Evolutionary conservation across 2,113 vertebrate species (phyloP).

Genomic region (Forbesichthys agassizii): DNA sequence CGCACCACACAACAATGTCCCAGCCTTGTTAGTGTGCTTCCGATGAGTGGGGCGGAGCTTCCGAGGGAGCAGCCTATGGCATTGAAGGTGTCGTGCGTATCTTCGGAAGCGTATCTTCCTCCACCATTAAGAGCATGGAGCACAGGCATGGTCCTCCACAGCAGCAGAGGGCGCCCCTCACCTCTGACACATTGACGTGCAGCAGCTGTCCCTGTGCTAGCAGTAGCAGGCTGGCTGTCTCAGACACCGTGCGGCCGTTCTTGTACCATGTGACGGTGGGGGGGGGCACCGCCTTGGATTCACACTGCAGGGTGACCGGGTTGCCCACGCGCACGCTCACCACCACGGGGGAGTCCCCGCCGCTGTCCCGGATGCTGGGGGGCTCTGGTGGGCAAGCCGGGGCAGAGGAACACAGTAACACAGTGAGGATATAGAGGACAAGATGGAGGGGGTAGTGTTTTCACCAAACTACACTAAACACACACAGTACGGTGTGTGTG

Average conservation of each 20-base stretch:
- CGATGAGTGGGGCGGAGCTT: no score
- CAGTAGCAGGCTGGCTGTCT: conserved; percentile 75
- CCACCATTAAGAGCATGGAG: no score
- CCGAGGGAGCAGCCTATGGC: no score
- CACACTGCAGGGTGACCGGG: conserved; percentile 81
- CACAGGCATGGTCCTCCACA: no score
- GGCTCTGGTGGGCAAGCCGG: conserved; percentile 76
- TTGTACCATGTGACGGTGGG: conserved; percentile 93
- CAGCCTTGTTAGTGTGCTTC: no score
- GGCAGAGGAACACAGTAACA: not conserved
- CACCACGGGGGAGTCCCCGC: conserved; percentile 77
- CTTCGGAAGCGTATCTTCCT: no score
- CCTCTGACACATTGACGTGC: conserved; percentile 84
- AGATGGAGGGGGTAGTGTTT: not conserved
- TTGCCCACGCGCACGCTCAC: conserved; percentile 81
- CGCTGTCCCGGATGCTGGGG: conserved; percentile 87
- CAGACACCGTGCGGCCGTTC: conserved; percentile 79
- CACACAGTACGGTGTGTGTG: no score
- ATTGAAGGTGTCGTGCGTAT: no score
- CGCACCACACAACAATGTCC: no score
- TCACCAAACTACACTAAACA: no score
- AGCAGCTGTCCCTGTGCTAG: conserved; percentile 82
- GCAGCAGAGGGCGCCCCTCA: conserved; percentile 46
- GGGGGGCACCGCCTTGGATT: conserved; percentile 90
- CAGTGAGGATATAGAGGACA: not conserved